A percentile compares a stretch with the other conserved stretches of the same genome.
phyloP scores from a whole-genome alignment of 2,113 vertebrate genomes.

The Bujurquina vittata region DNA sequence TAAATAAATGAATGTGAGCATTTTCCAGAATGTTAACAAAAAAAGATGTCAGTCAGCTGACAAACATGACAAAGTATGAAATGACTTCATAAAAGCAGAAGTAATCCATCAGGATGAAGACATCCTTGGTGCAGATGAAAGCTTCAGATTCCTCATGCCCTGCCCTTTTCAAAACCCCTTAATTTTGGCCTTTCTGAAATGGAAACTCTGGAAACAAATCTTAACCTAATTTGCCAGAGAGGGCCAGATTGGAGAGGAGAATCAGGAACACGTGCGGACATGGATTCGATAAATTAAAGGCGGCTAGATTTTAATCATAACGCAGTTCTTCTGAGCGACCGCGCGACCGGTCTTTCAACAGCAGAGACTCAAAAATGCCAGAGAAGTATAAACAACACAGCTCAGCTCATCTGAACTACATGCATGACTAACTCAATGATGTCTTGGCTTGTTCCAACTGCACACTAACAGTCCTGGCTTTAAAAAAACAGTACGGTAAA shows the following conservation, averaged over 20 bases:
- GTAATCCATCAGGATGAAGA: conserved; percentile 42
- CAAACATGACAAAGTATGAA: conserved; percentile 46
- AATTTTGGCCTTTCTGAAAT: conserved; percentile 66
- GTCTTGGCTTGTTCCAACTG: conserved; percentile 34
- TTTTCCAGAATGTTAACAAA: conserved; percentile 3
- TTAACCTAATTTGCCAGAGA: conserved; percentile 67
- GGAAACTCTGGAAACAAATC: conserved; percentile 69
- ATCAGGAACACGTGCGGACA: conserved; percentile 63
- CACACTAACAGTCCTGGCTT: conserved; percentile 32
- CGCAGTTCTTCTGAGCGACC: conserved; percentile 45
- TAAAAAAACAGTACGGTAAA: not conserved
- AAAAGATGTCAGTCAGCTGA: conserved; percentile 4
- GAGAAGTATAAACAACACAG: conserved; percentile 33
- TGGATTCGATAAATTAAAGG: conserved; percentile 53
- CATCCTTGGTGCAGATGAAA: conserved; percentile 39
- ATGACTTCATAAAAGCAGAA: conserved; percentile 44
- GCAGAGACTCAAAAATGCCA: conserved; percentile 15
- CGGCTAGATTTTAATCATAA: conserved; percentile 61
- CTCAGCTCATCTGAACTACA: conserved; percentile 42
- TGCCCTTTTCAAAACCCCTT: conserved; percentile 45
- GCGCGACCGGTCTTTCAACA: conserved; percentile 16
- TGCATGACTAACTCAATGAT: conserved; percentile 10
- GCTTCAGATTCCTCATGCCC: conserved; percentile 40
- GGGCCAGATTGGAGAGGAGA: conserved; percentile 53
- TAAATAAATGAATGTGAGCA: not conserved